phyloP scores from a whole-genome alignment of 2,888 invertebrate genomes.

The Drosophila paucipuncta region DNA sequence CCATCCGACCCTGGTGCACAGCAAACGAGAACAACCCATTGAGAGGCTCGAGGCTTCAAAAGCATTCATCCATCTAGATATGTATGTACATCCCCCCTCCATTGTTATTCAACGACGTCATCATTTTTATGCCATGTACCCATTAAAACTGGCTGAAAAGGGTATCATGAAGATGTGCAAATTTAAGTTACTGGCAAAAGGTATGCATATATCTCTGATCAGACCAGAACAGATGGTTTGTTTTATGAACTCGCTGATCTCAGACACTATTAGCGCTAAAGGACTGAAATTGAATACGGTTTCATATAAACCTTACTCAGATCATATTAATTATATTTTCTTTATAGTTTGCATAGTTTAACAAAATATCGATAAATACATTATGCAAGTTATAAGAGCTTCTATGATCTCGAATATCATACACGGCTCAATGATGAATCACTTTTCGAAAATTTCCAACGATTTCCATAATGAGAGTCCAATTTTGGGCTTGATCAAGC shows the following conservation, averaged over 20 bases:
- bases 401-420: neutral
- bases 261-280: neutral
- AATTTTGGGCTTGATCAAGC: neutral
- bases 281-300: no score
- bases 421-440: neutral
- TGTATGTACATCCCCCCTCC: conserved; percentile 27
- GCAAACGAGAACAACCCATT: conserved; percentile 40
- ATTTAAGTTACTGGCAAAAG: neutral
- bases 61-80: conserved; percentile 39
- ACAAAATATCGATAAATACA: neutral
- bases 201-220: neutral
- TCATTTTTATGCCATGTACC: conserved; percentile 46
- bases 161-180: neutral
- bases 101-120: conserved; percentile 60
- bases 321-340: neutral
- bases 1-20: conserved; percentile 7
- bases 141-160: neutral
- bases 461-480: neutral
- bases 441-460: neutral
- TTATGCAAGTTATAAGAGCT: neutral
- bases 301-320: neutral
- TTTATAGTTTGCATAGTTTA: neutral
- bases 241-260: neutral
- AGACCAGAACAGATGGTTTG: neutral
- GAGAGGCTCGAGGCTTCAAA: conserved; percentile 24